Evolutionary conservation across 1,140 invertebrate genomes (phyloP).

Genomic region (Mamestra configurata): DNA sequence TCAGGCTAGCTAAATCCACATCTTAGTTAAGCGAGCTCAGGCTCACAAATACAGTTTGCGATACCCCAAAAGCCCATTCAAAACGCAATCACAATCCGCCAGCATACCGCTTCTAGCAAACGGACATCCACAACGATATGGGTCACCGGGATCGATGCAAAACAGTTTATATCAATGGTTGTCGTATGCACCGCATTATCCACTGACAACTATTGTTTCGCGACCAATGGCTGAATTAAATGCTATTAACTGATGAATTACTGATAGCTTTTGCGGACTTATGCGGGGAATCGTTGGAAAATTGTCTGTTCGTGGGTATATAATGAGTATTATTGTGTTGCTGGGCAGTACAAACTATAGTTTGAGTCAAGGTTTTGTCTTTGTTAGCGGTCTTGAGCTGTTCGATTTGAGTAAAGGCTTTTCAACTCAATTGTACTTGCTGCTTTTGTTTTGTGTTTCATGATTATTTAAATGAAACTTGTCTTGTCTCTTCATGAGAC

Average conservation of each 20-base stretch:
- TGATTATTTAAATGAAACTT: too few species aligned
- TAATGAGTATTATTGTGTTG: background rate
- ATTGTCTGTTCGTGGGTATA: slow-evolving; percentile 1
- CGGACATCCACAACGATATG: background rate
- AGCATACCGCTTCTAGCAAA: background rate
- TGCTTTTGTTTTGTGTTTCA: too few species aligned
- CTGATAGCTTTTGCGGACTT: slow-evolving; percentile 33
- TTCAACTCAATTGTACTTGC: too few species aligned
- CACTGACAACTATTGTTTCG: slow-evolving; percentile 29
- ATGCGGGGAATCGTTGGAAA: background rate
- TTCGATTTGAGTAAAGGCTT: too few species aligned
- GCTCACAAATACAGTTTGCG: too few species aligned
- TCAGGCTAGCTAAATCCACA: too few species aligned
- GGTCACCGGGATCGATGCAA: slow-evolving; percentile 33
- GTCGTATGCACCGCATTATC: slow-evolving; percentile 31
- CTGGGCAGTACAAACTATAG: background rate
- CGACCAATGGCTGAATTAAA: slow-evolving; percentile 41
- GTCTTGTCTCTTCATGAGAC: too few species aligned
- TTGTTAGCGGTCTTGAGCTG: too few species aligned
- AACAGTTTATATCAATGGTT: slow-evolving; percentile 25
- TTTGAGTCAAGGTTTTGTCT: too few species aligned
- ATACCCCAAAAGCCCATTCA: background rate
- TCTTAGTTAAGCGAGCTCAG: too few species aligned
- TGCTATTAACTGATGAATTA: slow-evolving; percentile 36
- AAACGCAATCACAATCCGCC: background rate